Conservation (phyloP, 2,888 invertebrate species). For the Melieria picta region DNA sequence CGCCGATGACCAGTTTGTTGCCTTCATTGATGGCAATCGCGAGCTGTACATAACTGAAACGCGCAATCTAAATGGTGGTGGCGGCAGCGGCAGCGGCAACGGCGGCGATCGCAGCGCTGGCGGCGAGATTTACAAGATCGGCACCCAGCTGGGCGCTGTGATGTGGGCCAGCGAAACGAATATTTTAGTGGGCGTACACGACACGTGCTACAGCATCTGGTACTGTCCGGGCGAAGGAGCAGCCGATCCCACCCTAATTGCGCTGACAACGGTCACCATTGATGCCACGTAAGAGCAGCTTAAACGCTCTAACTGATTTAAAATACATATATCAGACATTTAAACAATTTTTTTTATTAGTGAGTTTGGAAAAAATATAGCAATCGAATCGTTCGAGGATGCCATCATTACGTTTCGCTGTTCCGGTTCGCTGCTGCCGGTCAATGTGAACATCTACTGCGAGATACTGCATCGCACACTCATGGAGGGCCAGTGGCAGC, state of each 20-base stretch:
- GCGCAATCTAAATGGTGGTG: conserved; percentile 49
- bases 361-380: conserved; percentile 88
- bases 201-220: conserved; percentile 83
- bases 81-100: conserved; percentile 33
- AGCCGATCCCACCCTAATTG: conserved; percentile 77
- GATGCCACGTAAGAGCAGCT: conserved; percentile 65
- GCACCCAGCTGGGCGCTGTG: conserved; percentile 68
- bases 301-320: not conserved
- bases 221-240: conserved; percentile 80
- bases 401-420: conserved; percentile 86
- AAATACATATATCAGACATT: not conserved
- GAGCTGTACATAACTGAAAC: conserved; percentile 84
- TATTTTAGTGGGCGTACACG: conserved; percentile 82
- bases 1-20: conserved; percentile 81
- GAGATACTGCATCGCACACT: conserved; percentile 75
- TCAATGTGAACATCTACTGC: conserved; percentile 63
- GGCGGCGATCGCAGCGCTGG: conserved; percentile 32
- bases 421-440: conserved; percentile 82
- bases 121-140: conserved; percentile 62
- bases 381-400: conserved; percentile 83
- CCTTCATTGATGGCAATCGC: conserved; percentile 87
- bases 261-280: conserved; percentile 70
- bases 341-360: conserved; percentile 64
- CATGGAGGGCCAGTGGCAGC: conserved; percentile 82
- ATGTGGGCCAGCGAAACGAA: conserved; percentile 80